A percentile compares a stretch with the other conserved stretches of the same genome.
phyloP scores from a whole-genome alignment of 2,113 vertebrate species.

The Peucedramus taeniatus region DNA sequence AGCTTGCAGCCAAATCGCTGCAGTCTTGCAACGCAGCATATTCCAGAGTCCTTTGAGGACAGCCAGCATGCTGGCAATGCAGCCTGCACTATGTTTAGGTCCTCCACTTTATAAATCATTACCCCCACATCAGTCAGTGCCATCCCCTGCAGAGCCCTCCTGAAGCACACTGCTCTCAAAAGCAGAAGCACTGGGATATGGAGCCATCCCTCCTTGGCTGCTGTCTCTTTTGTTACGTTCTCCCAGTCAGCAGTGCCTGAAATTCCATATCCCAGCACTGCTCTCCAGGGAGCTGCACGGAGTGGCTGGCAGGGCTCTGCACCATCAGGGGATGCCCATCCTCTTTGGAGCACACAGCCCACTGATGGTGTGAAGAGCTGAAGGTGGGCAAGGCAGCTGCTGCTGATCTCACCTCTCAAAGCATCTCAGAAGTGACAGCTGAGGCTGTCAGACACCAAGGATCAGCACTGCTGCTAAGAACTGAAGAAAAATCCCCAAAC shows the following conservation, averaged over 20 bases:
- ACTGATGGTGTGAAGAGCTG: rapidly evolving
- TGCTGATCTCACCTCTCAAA: background rate
- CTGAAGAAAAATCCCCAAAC: background rate
- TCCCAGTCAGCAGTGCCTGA: background rate
- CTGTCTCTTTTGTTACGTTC: background rate
- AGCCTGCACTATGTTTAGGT: background rate
- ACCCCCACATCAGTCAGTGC: background rate
- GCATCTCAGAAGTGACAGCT: background rate
- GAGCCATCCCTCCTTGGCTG: background rate
- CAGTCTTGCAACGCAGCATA: conserved; percentile 24
- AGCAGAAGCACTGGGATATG: rapidly evolving
- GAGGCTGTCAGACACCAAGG: background rate
- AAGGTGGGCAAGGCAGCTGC: background rate
- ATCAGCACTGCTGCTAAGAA: background rate
- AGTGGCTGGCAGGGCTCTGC: rapidly evolving
- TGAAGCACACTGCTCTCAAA: background rate
- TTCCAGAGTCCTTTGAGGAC: conserved; percentile 41
- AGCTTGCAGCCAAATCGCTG: conserved; percentile 45
- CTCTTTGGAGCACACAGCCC: background rate
- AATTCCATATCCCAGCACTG: background rate
- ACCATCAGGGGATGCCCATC: background rate
- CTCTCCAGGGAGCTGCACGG: background rate
- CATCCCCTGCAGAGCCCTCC: background rate
- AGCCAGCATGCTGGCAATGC: background rate
- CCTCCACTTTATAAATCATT: background rate